phyloP scores from a whole-genome alignment of 2,797 vertebrate species.

The Furcifer pardalis region DNA sequence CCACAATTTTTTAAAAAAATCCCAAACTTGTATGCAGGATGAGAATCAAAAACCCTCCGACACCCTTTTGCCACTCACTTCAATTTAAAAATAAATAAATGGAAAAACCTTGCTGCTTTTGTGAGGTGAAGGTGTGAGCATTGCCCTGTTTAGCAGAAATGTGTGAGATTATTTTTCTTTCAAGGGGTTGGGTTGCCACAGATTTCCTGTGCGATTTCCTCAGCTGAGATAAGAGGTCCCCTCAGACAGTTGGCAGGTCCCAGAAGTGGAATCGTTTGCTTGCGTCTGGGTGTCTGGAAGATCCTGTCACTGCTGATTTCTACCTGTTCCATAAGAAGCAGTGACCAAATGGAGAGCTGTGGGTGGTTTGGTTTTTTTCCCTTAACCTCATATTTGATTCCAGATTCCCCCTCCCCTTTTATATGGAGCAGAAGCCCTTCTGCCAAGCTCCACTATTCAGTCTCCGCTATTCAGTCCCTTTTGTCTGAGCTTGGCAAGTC shows the following conservation, averaged over 20 bases:
- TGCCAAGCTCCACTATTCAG: too few relatives aligned
- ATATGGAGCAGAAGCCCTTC: too few relatives aligned
- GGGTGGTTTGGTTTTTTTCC: not conserved
- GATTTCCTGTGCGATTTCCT: conserved; percentile 38
- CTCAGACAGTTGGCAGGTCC: conserved; percentile 6
- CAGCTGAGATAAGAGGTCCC: conserved; percentile 9
- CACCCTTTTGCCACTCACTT: not conserved
- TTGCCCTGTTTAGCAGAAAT: conserved; percentile 23
- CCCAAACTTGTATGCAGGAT: conserved; percentile 11
- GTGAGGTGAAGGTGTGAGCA: not conserved
- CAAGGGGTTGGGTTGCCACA: conserved; percentile 33
- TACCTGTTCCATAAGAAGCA: not conserved
- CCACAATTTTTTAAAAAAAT: not conserved
- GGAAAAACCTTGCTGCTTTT: not conserved
- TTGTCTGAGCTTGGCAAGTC: too few relatives aligned
- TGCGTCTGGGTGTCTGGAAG: not conserved
- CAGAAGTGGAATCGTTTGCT: not conserved
- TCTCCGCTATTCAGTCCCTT: too few relatives aligned
- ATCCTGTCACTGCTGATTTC: not conserved
- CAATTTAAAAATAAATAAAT: not conserved
- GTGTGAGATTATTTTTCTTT: fast-evolving
- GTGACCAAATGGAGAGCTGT: not conserved
- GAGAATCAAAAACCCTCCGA: conserved; percentile 22
- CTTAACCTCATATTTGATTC: too few relatives aligned
- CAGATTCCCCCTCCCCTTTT: too few relatives aligned